Base-by-base conservation (phyloP, 2,797 vertebrate species). In the Ceryle rudis region DNA sequence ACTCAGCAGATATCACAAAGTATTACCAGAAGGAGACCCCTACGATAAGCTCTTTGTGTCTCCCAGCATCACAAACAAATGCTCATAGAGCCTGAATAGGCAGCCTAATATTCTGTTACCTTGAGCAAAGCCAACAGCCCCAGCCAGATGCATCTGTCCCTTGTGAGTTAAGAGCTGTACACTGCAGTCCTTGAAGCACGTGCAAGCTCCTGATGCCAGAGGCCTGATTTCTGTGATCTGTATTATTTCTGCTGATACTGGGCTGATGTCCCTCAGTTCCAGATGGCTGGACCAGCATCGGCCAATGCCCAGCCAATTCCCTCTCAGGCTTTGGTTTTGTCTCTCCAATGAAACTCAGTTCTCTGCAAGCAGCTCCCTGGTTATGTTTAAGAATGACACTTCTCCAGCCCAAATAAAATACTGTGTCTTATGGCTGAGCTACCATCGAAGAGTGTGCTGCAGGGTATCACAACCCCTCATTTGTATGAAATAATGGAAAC, bases 21-120 rank as follows among this genome's bases (percentile, higher is more conserved):
- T 73, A 80, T 57, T 64, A 33, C 31, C 57, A 57, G 71, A 81
- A 96, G 70, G 51, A 86, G 64, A 93, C 35, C 31, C 51, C 18
- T 51, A 67, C 64, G 65, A 74, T 65, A 86, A 81, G 11, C 10
- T 62, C 3, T 18, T 31, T 1, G 1, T 44, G 10, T 61, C 90
- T 92, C 84, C 57, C 92, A 87, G 91, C 72, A 66, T 65, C 11
- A 3, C 78, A 92, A 80, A 70, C 69, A 79, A 90, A 44, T 46
- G 37, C 35, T 85, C 57, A 35, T 41, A 82, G 46, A 77, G n/a
- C 57, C 79, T 57, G 49, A 89, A 69, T 42, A 29, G 0, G 3
- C 47, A 86, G 31, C 9, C 11, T 42, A 5, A 60, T 35, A 17
- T 66, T 74, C 65, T 87, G 16, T 61, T 93, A 79, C 58, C 77